A percentile compares a stretch with the other conserved stretches of the same genome.
These are phyloP conservation scores for Prochilodus magdalenae DNA, from an alignment of 2,113 vertebrate genomes.

Conservation along the genomic window DNA sequence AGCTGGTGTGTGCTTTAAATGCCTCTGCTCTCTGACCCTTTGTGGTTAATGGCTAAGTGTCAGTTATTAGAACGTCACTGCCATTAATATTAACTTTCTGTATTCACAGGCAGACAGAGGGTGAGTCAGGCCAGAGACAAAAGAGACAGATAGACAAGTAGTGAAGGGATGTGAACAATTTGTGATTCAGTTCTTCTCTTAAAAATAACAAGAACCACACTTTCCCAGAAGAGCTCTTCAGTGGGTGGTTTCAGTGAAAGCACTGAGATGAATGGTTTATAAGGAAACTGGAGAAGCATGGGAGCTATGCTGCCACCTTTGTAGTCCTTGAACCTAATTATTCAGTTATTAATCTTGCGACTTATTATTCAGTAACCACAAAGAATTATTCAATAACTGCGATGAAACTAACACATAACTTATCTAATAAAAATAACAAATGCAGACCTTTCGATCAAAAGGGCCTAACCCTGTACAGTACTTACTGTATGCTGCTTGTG, in stretches of 20 bases:
- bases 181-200: too few species aligned
- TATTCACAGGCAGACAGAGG: constrained; percentile 28
- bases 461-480: not conserved
- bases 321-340: not conserved
- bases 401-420: not conserved
- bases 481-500: not conserved
- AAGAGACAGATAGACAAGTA: not conserved
- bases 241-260: too few species aligned
- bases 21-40: constrained; percentile 55
- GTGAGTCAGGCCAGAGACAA: not conserved
- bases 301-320: not conserved
- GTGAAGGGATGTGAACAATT: too few species aligned
- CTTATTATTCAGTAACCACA: not conserved
- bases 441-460: not conserved
- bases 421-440: not conserved
- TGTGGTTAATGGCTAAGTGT: constrained; percentile 48
- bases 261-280: too few species aligned
- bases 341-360: not conserved
- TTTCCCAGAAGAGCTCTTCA: too few species aligned
- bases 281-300: too few species aligned
- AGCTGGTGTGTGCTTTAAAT: constrained; percentile 43
- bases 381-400: not conserved
- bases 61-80: constrained; percentile 52
- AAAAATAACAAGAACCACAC: too few species aligned
- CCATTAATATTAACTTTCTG: constrained; percentile 53